Evolutionary conservation across 1,140 invertebrate genomes (phyloP).

Genomic region (Varroa destructor): DNA sequence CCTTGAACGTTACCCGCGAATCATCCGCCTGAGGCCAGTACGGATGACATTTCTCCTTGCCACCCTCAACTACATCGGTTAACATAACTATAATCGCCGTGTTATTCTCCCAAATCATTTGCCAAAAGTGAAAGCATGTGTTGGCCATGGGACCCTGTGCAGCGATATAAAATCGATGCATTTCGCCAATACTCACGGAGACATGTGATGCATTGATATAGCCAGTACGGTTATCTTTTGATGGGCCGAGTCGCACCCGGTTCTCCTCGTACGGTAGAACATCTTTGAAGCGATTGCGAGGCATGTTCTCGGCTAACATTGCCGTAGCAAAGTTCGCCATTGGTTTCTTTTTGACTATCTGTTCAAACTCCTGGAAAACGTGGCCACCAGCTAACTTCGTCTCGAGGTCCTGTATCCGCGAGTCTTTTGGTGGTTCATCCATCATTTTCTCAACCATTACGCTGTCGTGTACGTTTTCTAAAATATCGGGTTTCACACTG

Average conservation of each 20-base stretch:
- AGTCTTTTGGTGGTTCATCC: conserved; percentile 12
- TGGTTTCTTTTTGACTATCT: conserved; percentile 61
- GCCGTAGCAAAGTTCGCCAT: conserved; percentile 54
- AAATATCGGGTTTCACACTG: conserved; percentile 37
- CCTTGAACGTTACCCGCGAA: conserved; percentile 44
- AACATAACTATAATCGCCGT: conserved; percentile 61
- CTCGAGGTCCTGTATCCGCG: conserved; percentile 63
- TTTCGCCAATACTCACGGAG: conserved; percentile 46
- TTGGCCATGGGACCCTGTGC: conserved; percentile 56
- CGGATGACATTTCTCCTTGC: conserved; percentile 41
- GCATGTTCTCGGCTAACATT: conserved; percentile 50
- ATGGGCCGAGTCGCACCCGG: conserved; percentile 58
- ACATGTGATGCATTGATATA: conserved; percentile 83
- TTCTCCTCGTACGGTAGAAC: conserved; percentile 79
- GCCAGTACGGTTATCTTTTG: conserved; percentile 62
- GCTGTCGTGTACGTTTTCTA: conserved; percentile 39
- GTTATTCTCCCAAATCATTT: conserved; percentile 71
- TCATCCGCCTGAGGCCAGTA: conserved; percentile 48
- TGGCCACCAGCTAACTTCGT: conserved; percentile 63
- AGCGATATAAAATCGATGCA: conserved; percentile 65
- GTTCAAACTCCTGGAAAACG: conserved; percentile 71
- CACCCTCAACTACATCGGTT: conserved; percentile 46
- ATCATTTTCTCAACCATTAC: conserved; percentile 40
- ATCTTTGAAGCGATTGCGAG: conserved; percentile 51
- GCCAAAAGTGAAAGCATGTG: conserved; percentile 60